phyloP scores from a whole-genome alignment of 2,113 vertebrate genomes.

The Synchiropus splendidus region DNA sequence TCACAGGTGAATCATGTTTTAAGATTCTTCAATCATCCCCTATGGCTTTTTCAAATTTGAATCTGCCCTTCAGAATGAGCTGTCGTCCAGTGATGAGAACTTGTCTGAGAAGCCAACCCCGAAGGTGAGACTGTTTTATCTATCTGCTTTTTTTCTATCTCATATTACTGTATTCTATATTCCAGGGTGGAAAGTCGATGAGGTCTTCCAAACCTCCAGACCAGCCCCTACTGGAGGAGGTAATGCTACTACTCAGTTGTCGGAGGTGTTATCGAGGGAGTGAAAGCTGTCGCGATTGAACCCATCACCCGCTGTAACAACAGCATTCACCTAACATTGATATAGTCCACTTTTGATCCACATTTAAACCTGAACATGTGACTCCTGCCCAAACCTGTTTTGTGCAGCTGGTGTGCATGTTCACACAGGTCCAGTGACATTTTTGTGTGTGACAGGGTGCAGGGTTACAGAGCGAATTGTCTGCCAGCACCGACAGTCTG shows the following conservation, averaged over 20 bases:
- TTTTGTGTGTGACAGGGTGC: conserved; percentile 7
- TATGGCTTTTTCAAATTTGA: too few species aligned
- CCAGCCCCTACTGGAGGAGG: conserved; percentile 19
- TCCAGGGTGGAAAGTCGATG: too few species aligned
- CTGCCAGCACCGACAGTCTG: conserved; percentile 24
- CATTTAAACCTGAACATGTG: not conserved
- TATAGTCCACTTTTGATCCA: too few species aligned
- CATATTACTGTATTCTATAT: not conserved
- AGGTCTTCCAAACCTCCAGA: conserved; percentile 24
- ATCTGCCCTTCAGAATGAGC: not conserved
- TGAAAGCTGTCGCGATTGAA: too few species aligned
- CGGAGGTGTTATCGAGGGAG: too few species aligned
- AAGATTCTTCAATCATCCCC: too few species aligned
- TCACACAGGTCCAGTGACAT: conserved; percentile 5
- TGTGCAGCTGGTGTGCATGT: not conserved
- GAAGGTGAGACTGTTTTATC: conserved; percentile 1
- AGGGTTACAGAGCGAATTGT: conserved; percentile 7
- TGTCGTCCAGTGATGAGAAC: conserved; percentile 18
- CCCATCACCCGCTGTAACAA: too few species aligned
- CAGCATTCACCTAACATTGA: too few species aligned
- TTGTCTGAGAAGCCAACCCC: not conserved
- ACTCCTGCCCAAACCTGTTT: not conserved
- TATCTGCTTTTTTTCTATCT: too few species aligned
- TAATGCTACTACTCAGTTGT: conserved; percentile 5
- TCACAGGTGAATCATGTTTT: too few species aligned